These are phyloP conservation scores for Alauda arvensis DNA, from an alignment of 2,797 vertebrate species.

Conservation along the genomic window DNA sequence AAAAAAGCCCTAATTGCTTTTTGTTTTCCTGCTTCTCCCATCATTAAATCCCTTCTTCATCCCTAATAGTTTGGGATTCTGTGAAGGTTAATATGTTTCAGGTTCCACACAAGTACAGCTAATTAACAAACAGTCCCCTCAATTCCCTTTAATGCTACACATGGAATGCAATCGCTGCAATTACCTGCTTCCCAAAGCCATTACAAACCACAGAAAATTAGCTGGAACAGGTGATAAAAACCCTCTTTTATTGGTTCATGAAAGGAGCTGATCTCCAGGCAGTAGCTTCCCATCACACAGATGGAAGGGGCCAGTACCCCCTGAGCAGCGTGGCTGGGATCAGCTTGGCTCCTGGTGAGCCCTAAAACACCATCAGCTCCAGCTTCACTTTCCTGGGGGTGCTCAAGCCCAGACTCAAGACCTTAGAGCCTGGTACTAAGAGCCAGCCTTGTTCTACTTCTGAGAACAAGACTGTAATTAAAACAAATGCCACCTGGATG, in stretches of 20 bases:
- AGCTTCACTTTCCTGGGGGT: rapidly evolving
- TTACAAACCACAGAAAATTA: conserved; percentile 51
- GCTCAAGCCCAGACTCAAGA: background rate
- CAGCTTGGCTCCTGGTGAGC: rapidly evolving
- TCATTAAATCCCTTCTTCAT: conserved; percentile 46
- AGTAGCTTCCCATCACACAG: background rate
- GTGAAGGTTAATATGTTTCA: conserved; percentile 60
- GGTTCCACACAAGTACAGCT: conserved; percentile 60
- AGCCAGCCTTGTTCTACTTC: rapidly evolving
- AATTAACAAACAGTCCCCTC: conserved; percentile 53
- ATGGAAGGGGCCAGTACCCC: background rate
- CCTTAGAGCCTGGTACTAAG: background rate
- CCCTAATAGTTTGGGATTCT: conserved; percentile 40
- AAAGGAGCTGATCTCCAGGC: background rate
- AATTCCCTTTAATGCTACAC: conserved; percentile 54
- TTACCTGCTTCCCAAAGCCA: conserved; percentile 60
- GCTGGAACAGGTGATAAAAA: conserved; percentile 52
- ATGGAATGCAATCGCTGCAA: conserved; percentile 47
- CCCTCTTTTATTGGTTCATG: conserved; percentile 26
- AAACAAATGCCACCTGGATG: background rate
- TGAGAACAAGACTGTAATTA: rapidly evolving
- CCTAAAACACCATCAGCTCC: rapidly evolving
- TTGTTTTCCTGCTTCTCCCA: conserved; percentile 50
- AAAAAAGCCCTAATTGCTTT: conserved; percentile 26
- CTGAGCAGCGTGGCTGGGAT: background rate